phyloP scores from a whole-genome alignment of 2,888 invertebrate genomes.

The Leucozona laternaria region DNA sequence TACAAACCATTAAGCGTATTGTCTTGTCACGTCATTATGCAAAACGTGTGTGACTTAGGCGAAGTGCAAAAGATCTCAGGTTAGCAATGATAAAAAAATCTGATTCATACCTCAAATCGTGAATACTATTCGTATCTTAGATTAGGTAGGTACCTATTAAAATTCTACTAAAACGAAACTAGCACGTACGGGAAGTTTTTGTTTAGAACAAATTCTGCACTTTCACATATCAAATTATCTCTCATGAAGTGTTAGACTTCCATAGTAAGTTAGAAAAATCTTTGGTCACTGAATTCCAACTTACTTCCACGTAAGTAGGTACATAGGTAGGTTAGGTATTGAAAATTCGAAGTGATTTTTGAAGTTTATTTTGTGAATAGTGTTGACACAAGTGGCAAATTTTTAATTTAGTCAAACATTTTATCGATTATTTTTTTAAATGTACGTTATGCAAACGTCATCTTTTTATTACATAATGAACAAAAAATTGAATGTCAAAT shows the following conservation, averaged over 20 bases:
- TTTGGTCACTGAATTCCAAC: neutral
- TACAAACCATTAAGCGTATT: too few relatives aligned
- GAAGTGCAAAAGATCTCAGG: too few relatives aligned
- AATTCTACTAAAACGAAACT: too few relatives aligned
- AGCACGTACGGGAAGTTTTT: too few relatives aligned
- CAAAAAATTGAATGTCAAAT: neutral
- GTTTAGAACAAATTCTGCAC: neutral
- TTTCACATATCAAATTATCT: neutral
- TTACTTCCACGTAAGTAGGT: neutral
- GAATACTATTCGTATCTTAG: too few relatives aligned
- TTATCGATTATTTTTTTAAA: neutral
- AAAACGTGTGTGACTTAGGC: too few relatives aligned
- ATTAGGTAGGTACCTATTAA: too few relatives aligned
- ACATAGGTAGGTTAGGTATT: neutral
- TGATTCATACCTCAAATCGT: too few relatives aligned
- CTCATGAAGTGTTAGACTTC: neutral
- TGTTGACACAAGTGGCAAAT: neutral
- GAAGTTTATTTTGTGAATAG: neutral
- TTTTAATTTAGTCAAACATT: neutral
- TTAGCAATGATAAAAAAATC: too few relatives aligned
- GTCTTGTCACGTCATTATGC: too few relatives aligned
- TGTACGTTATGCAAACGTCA: conserved; percentile 13
- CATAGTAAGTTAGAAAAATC: neutral
- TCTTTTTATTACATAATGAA: neutral
- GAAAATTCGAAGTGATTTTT: neutral